Evolutionary conservation across 2,113 vertebrate genomes (phyloP).

Genomic region (Megatriorchis doriae): DNA sequence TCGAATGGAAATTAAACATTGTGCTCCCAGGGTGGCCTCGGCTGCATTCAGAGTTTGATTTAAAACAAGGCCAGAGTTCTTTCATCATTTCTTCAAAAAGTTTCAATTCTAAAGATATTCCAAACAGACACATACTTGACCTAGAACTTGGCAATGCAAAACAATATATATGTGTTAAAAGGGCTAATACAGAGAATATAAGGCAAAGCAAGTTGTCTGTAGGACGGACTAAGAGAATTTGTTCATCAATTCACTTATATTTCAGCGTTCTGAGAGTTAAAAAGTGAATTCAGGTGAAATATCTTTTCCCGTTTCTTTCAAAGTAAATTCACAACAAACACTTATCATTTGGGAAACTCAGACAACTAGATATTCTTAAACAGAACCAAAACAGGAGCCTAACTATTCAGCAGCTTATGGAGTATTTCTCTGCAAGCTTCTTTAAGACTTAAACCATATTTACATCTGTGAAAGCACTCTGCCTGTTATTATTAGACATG

Average conservation of each 20-base stretch:
- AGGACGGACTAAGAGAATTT: background rate
- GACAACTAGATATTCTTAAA: background rate
- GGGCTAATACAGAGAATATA: background rate
- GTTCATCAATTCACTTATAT: background rate
- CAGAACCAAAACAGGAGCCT: background rate
- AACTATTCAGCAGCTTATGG: background rate
- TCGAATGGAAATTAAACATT: constrained; percentile 63
- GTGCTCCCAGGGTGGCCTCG: constrained; percentile 45
- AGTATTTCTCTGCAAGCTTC: background rate
- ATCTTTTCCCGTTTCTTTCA: background rate
- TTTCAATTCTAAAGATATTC: constrained; percentile 61
- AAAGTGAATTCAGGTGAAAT: background rate
- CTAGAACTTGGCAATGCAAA: constrained; percentile 18
- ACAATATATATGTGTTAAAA: background rate
- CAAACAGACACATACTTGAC: constrained; percentile 45
- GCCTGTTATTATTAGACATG: constrained; percentile 34
- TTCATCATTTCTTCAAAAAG: constrained; percentile 63
- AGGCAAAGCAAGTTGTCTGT: background rate
- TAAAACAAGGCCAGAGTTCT: constrained; percentile 59
- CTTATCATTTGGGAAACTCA: background rate
- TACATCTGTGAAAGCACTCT: constrained; percentile 10
- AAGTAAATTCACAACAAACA: background rate
- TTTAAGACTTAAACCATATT: background rate
- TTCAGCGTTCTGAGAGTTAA: background rate
- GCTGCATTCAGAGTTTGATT: constrained; percentile 63